These are phyloP conservation scores for Leptinotarsa lineolata DNA, from an alignment of 1,140 invertebrate genomes.

Conservation along the genomic window DNA sequence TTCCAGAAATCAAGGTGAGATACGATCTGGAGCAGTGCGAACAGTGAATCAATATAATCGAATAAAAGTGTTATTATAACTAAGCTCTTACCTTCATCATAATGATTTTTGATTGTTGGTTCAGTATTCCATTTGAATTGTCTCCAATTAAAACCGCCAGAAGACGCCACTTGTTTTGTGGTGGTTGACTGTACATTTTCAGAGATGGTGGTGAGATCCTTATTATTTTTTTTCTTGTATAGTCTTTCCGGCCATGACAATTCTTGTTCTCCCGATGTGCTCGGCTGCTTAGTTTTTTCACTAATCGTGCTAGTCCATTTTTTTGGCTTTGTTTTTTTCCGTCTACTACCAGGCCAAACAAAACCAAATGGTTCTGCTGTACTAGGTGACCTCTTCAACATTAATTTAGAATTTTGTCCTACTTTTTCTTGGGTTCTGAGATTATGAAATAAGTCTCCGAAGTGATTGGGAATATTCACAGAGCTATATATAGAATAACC, in stretches of 20 bases:
- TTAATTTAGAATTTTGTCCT: background rate
- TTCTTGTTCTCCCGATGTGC: background rate
- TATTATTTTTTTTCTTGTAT: background rate
- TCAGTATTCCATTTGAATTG: no score
- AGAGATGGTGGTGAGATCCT: background rate
- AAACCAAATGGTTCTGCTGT: background rate
- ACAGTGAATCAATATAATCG: no score
- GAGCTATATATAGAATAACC: no score
- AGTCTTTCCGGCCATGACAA: background rate
- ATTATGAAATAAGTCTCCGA: background rate
- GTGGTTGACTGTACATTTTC: background rate
- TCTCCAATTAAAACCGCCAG: no score
- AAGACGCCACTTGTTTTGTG: no score
- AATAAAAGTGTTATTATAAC: no score
- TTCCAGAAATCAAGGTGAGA: no score
- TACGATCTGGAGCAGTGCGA: no score
- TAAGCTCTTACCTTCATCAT: no score
- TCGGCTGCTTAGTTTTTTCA: background rate
- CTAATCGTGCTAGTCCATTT: background rate
- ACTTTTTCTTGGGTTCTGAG: background rate
- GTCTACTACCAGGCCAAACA: background rate
- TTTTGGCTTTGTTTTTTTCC: background rate
- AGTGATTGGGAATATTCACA: background rate
- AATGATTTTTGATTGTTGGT: no score
- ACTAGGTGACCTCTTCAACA: background rate